phyloP scores from a whole-genome alignment of 2,888 invertebrate species.

The Tyria jacobaeae region DNA sequence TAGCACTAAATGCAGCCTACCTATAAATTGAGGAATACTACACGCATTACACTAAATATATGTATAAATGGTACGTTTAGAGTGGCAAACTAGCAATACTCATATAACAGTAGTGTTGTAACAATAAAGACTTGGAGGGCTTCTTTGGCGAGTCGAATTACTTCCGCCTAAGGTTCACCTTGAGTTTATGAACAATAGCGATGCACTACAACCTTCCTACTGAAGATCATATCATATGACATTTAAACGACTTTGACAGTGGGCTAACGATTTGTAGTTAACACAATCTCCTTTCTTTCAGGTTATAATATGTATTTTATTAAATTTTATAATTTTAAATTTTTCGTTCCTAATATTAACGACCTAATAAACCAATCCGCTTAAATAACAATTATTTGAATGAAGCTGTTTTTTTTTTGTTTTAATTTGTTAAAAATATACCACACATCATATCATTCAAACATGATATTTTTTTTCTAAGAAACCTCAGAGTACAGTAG shows the following conservation, averaged over 20 bases:
- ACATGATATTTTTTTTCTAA: too few species aligned
- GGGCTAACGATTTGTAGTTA: background rate
- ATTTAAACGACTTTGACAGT: background rate
- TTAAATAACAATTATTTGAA: too few species aligned
- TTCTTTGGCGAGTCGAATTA: constrained; percentile 53
- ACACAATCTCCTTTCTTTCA: background rate
- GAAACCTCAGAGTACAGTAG: too few species aligned
- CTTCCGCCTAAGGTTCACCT: constrained; percentile 46
- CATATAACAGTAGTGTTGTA: constrained; percentile 21
- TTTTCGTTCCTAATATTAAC: too few species aligned
- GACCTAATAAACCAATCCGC: too few species aligned
- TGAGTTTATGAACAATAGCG: constrained; percentile 16
- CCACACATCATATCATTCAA: too few species aligned
- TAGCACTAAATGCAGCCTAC: constrained; percentile 12
- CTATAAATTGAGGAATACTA: constrained; percentile 11
- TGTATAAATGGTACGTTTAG: constrained; percentile 20
- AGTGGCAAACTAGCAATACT: background rate
- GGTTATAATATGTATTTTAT: too few species aligned
- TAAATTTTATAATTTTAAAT: too few species aligned
- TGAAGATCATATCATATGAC: background rate
- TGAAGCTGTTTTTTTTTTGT: too few species aligned
- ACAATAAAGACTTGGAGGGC: constrained; percentile 49
- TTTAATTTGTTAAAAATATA: too few species aligned
- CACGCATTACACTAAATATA: constrained; percentile 3
- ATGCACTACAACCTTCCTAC: constrained; percentile 12